phyloP scores from a whole-genome alignment of 2,113 vertebrate species.

The Meriones unguiculatus region DNA sequence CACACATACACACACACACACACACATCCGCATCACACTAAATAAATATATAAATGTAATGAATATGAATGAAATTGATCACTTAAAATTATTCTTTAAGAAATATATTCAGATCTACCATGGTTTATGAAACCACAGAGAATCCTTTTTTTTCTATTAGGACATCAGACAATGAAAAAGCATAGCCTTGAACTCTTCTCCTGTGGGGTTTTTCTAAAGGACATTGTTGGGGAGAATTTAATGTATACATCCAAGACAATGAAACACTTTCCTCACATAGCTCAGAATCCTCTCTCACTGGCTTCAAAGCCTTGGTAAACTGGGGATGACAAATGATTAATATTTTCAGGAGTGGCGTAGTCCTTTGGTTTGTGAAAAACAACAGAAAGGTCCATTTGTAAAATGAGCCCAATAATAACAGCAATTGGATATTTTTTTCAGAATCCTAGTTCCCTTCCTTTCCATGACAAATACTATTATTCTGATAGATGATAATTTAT shows the following conservation, averaged over 20 bases:
- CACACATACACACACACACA: no score
- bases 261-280: background rate
- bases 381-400: background rate
- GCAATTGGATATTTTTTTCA: background rate
- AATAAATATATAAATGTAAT: background rate
- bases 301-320: background rate
- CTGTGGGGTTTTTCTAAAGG: background rate
- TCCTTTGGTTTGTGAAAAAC: conserved; percentile 36
- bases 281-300: background rate
- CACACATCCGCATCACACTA: background rate
- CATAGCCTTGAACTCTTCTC: background rate
- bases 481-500: conserved; percentile 8
- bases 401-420: background rate
- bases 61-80: background rate
- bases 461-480: background rate
- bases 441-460: background rate
- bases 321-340: background rate
- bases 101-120: background rate
- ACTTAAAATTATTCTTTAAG: conserved; percentile 12
- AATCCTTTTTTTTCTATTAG: conserved; percentile 10
- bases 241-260: background rate
- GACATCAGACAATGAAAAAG: background rate
- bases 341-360: background rate
- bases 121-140: background rate
- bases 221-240: background rate